Evolutionary conservation across 2,797 vertebrate genomes (phyloP).

Genomic region (Lycodopsis pacificus): DNA sequence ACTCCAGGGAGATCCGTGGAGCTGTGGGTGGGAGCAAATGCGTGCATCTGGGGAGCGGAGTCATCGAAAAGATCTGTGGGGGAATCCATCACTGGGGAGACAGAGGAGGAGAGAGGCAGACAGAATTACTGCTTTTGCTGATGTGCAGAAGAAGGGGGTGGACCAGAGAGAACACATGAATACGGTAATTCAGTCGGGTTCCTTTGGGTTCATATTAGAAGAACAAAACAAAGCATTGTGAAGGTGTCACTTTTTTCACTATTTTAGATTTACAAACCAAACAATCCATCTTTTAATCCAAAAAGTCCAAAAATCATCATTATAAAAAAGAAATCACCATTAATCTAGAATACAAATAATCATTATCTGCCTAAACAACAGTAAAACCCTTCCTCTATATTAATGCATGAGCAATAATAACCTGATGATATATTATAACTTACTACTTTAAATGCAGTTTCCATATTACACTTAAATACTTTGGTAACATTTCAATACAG

Average conservation of each 20-base stretch:
- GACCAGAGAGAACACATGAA: neutral
- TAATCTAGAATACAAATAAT: neutral
- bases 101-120: constrained; percentile 1
- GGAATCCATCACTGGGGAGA: constrained; percentile 82
- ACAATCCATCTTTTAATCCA: neutral
- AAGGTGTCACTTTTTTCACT: neutral
- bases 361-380: neutral
- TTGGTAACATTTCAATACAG: neutral
- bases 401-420: neutral
- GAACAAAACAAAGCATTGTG: neutral
- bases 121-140: neutral
- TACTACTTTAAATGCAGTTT: neutral
- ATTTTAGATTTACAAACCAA: neutral
- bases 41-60: constrained; percentile 73
- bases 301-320: neutral
- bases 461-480: neutral
- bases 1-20: constrained; percentile 67
- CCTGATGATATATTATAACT: neutral
- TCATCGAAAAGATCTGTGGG: constrained; percentile 80
- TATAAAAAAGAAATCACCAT: neutral
- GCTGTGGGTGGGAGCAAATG: constrained; percentile 72
- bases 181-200: neutral
- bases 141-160: neutral
- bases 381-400: neutral
- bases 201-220: neutral